Conservation (phyloP, 2,888 invertebrate species). For the Andricus quercusramuli region DNA sequence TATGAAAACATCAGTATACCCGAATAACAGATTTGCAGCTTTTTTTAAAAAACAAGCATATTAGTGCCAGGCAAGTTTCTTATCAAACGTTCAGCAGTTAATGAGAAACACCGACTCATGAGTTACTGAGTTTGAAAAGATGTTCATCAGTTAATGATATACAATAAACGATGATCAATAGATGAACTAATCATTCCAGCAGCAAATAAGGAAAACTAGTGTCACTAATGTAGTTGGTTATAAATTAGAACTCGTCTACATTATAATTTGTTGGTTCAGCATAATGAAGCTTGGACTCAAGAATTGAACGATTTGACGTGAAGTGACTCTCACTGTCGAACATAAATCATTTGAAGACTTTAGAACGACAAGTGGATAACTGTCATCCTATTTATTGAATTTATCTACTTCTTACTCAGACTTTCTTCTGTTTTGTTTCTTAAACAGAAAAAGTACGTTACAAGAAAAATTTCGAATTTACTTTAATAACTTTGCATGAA, state of each 20-base stretch:
- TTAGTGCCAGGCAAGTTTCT: background rate
- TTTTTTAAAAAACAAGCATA: background rate
- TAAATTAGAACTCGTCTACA: background rate
- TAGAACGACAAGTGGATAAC: conserved; percentile 8
- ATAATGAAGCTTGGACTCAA: conserved; percentile 21
- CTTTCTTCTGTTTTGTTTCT: background rate
- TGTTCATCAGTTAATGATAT: conserved; percentile 13
- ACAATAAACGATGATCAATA: background rate
- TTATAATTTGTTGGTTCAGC: conserved; percentile 12
- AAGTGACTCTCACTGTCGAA: conserved; percentile 19
- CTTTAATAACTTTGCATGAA: background rate
- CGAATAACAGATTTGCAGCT: background rate
- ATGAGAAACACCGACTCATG: conserved; percentile 1
- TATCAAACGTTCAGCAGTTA: background rate
- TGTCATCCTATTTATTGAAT: conserved; percentile 1
- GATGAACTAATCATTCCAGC: background rate
- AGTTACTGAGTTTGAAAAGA: background rate
- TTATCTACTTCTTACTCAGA: background rate
- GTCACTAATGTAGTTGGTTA: background rate
- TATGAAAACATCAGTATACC: background rate
- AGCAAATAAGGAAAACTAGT: conserved; percentile 6
- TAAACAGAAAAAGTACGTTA: background rate
- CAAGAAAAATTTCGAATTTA: background rate
- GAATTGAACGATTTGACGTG: conserved; percentile 5
- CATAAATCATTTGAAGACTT: conserved; percentile 18